Evolutionary conservation across 2,888 invertebrate genomes (phyloP).

Genomic region (Hyalella azteca): DNA sequence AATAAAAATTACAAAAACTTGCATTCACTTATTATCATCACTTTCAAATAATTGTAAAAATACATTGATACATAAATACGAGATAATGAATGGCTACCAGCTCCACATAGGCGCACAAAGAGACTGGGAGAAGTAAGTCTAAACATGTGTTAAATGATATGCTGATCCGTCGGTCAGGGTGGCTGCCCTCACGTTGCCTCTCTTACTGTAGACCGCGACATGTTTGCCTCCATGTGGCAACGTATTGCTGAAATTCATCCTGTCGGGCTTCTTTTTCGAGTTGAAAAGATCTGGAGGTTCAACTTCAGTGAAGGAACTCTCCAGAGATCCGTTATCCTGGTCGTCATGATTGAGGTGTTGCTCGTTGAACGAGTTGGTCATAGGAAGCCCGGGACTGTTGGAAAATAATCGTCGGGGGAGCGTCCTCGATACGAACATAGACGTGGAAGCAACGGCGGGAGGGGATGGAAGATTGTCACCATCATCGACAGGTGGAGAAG

Average conservation of each 20-base stretch:
- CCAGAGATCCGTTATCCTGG: background rate
- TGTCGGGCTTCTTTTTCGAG: slow-evolving; percentile 3
- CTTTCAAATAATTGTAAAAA: too few relatives aligned
- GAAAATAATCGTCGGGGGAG: slow-evolving; percentile 34
- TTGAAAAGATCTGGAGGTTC: slow-evolving; percentile 24
- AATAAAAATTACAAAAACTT: too few relatives aligned
- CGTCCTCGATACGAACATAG: background rate
- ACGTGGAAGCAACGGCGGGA: background rate
- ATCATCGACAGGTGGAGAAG: slow-evolving; percentile 25
- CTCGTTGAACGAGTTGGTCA: slow-evolving; percentile 51
- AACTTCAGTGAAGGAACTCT: background rate
- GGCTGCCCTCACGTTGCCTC: slow-evolving; percentile 24
- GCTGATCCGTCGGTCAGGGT: background rate
- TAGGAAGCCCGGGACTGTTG: slow-evolving; percentile 45
- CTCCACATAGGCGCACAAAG: too few relatives aligned
- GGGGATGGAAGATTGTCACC: slow-evolving; percentile 37
- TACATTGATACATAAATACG: too few relatives aligned
- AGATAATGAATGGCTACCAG: too few relatives aligned
- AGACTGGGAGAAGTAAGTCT: too few relatives aligned
- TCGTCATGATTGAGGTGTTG: slow-evolving; percentile 3
- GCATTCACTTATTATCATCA: too few relatives aligned
- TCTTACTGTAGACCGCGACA: slow-evolving; percentile 44
- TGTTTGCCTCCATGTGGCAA: slow-evolving; percentile 47
- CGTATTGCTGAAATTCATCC: slow-evolving; percentile 43
- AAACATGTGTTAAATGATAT: background rate